Conservation (phyloP, 2,797 vertebrate genomes). For the Acropternis orthonyx region DNA sequence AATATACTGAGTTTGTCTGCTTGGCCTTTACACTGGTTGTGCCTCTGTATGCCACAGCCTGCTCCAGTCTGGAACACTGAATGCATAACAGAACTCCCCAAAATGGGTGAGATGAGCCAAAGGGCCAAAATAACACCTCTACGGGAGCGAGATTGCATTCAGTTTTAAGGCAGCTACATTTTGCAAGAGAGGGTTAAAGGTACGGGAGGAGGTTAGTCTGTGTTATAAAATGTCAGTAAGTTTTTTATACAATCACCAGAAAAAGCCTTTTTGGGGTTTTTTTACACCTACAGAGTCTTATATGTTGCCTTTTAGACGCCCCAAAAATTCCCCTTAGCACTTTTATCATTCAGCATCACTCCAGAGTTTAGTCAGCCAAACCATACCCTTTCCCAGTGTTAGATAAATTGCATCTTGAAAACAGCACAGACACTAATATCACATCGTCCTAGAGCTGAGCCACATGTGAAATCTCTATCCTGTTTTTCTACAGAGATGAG, state of each 20-base stretch:
- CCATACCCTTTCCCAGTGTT: slow-evolving; percentile 76
- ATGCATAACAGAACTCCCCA: neutral
- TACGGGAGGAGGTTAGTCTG: neutral
- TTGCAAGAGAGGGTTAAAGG: neutral
- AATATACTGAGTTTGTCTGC: neutral
- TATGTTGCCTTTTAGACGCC: slow-evolving; percentile 57
- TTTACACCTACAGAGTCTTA: slow-evolving; percentile 70
- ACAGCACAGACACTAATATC: slow-evolving; percentile 69
- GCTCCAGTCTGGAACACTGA: neutral
- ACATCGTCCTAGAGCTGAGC: slow-evolving; percentile 58
- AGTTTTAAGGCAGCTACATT: neutral
- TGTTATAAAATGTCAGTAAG: slow-evolving; percentile 68
- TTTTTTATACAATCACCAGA: slow-evolving; percentile 59
- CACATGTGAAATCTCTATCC: slow-evolving; percentile 69
- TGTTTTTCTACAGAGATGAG: slow-evolving; percentile 80
- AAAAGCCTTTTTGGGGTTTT: neutral
- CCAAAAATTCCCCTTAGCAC: slow-evolving; percentile 78
- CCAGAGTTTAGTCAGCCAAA: slow-evolving; percentile 81
- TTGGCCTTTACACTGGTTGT: neutral
- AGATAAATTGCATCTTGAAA: slow-evolving; percentile 77
- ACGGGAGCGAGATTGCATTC: neutral
- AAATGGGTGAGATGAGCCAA: neutral
- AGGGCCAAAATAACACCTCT: neutral
- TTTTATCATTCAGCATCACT: slow-evolving; percentile 74
- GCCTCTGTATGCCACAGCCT: neutral